These are phyloP conservation scores for Nephrotoma guestfalica DNA, from an alignment of 2,888 invertebrate genomes.

Conservation along the genomic window DNA sequence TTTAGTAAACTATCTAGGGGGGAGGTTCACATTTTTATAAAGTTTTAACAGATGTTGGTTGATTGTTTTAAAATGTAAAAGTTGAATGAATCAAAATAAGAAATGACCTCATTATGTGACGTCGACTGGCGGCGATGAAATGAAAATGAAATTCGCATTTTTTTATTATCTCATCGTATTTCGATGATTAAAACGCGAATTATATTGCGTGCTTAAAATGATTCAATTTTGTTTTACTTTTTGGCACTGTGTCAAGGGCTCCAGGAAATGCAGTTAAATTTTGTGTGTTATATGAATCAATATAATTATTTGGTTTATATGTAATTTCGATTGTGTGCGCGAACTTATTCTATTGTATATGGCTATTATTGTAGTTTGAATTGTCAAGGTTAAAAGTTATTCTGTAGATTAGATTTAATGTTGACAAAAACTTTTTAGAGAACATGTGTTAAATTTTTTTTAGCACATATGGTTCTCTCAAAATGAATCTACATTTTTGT, in stretches of 20 bases:
- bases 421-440: no score
- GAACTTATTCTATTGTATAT: no score
- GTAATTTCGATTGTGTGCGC: no score
- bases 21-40: not conserved
- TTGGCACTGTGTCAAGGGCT: not conserved
- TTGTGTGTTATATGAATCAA: not conserved
- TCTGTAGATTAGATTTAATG: no score
- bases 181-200: not conserved
- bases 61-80: not conserved
- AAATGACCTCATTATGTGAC: not conserved
- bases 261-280: not conserved
- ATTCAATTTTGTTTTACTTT: not conserved
- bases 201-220: not conserved
- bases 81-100: not conserved
- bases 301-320: not conserved
- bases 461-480: no score
- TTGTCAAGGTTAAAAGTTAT: no score
- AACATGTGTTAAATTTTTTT: no score
- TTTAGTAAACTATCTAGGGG: not conserved
- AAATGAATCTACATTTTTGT: no score
- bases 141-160: not conserved
- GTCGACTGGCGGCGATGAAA: not conserved
- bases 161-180: not conserved
- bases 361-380: no score
- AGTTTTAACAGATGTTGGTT: not conserved